These are phyloP conservation scores for Hypothenemus hampei DNA, from an alignment of 1,140 invertebrate genomes.

Conservation along the genomic window DNA sequence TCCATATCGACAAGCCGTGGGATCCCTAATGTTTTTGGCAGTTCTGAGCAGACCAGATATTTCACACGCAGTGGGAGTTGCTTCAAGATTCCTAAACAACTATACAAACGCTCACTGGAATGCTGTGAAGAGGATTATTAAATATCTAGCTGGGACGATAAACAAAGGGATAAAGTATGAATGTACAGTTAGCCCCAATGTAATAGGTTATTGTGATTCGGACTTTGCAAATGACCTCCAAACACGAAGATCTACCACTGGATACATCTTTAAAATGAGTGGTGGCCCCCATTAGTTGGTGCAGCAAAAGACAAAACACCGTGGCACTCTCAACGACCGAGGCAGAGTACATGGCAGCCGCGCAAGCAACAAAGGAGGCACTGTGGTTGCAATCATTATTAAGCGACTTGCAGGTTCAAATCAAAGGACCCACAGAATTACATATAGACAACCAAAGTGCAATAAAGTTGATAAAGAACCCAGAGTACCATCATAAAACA, in stretches of 20 bases:
- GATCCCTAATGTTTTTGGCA: slow-evolving; percentile 43
- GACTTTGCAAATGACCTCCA: slow-evolving; percentile 40
- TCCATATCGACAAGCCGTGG: slow-evolving; percentile 37
- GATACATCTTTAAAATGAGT: slow-evolving; percentile 37
- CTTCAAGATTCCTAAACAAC: slow-evolving; percentile 34
- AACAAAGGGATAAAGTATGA: not conserved
- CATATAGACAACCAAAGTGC: slow-evolving; percentile 15
- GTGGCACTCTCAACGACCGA: slow-evolving; percentile 44
- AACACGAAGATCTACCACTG: slow-evolving; percentile 39
- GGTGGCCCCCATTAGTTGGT: slow-evolving; percentile 44
- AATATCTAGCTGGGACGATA: not conserved
- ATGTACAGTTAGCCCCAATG: too few relatives aligned
- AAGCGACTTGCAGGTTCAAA: slow-evolving; percentile 33
- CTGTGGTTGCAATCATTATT: slow-evolving; percentile 38
- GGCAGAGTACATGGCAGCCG: slow-evolving; percentile 43
- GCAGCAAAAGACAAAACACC: slow-evolving; percentile 38
- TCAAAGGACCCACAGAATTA: not conserved
- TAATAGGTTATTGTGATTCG: slow-evolving; percentile 37
- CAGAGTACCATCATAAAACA: slow-evolving; percentile 3
- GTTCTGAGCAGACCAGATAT: slow-evolving; percentile 25
- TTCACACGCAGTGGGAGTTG: slow-evolving; percentile 27
- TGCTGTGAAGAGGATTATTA: slow-evolving; percentile 23
- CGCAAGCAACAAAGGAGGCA: slow-evolving; percentile 38
- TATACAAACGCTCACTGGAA: slow-evolving; percentile 36
- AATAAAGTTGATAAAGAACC: slow-evolving; percentile 8